Base-by-base conservation (phyloP, 1,140 invertebrate genomes). In the Heterodera carotae region DNA sequence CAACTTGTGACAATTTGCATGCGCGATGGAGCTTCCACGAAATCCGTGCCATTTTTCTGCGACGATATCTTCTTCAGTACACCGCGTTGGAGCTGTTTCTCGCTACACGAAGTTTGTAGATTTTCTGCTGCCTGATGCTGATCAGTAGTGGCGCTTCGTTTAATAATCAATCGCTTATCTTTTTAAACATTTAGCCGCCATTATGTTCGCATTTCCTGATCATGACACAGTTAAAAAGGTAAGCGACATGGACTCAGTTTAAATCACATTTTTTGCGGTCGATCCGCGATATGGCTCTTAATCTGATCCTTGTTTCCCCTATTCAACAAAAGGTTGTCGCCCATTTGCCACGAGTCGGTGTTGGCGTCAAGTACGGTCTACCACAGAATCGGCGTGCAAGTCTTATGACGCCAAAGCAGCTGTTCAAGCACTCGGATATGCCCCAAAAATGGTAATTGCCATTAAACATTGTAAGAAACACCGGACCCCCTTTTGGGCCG, bases 11-110 rank as follows among this genome's bases (percentile, higher is more conserved):
- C 88, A 82, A 83, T 74, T 74, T 74, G 64, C 96, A 98, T 89
- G 96, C 96, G 81, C 96, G 98, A 90, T 98, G 96, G 96, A 96
- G 97, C 90, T 98, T 99, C 90, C 95, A 94, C 73, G 97, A 99
- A 90, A 94, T 99, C 68, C 92, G 97, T 25, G 97, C 97, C 48
- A 97, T 99, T 83, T 99, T 99, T 90, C 95, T 95, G 2, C 91
- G 97, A 7, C 91, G 95, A 48, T 98, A 98, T 88, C 91, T 99
- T 18, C 91, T 99, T 66, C 96, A 99, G 89, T 98, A 97, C 90
- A 92, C 95, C 59, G 95, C 95, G 67, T 92, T 99, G 85, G 97
- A 99, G 90, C 96, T 99, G 84, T 99, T 99, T 89, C 91, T 99
- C 68, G 94, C 96, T 29, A 97, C 95, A 89, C 92, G 97, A 91